phyloP scores from a whole-genome alignment of 2,113 vertebrate species.

The Hipposideros armiger region DNA sequence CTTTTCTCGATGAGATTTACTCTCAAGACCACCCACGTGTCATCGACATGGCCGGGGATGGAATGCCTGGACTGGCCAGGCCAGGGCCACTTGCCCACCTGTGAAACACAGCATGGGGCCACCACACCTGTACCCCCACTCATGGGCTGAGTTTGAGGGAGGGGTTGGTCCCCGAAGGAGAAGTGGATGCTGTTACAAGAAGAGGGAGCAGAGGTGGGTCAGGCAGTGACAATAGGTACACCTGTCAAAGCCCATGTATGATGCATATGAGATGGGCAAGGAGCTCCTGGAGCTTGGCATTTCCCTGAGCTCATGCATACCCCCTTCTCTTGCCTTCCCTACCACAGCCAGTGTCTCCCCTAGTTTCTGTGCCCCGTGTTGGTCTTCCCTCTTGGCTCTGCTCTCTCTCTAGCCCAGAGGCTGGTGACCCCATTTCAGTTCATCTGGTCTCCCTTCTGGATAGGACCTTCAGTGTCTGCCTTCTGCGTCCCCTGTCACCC shows the following conservation, averaged over 20 bases:
- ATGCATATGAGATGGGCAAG: background rate
- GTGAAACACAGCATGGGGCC: background rate
- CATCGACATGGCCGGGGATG: background rate
- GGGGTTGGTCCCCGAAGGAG: background rate
- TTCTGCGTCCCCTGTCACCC: background rate
- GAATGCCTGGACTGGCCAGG: background rate
- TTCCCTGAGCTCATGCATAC: background rate
- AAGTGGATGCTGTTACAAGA: background rate
- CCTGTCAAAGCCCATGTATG: background rate
- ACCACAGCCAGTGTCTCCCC: background rate
- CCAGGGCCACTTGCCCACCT: background rate
- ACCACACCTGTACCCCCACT: accelerated
- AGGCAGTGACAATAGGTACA: background rate
- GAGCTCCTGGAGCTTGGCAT: background rate
- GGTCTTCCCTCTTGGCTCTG: background rate
- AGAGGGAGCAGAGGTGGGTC: background rate
- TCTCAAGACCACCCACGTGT: background rate
- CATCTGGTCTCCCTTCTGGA: background rate
- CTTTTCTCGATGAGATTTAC: background rate
- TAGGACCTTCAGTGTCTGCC: background rate
- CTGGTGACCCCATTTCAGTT: background rate
- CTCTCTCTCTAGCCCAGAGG: background rate
- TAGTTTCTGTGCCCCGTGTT: background rate
- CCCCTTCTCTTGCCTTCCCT: background rate
- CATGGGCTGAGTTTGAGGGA: accelerated